Evolutionary conservation across 2,113 vertebrate species (phyloP).

Genomic region (Oncorhynchus keta): DNA sequence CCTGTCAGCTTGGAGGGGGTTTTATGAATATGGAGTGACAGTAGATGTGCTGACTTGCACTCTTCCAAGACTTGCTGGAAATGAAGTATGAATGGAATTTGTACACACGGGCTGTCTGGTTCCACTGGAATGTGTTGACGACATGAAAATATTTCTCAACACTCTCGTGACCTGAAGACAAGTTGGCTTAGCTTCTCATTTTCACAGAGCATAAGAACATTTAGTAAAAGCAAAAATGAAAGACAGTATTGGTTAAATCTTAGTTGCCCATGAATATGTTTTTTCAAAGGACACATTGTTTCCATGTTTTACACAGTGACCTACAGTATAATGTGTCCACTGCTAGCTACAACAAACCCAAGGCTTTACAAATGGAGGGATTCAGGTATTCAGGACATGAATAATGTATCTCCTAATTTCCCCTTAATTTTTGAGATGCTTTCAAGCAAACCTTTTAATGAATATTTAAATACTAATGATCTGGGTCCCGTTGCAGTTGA

Average conservation of each 20-base stretch:
- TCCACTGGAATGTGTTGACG: slow-evolving; percentile 61
- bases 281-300: too few relatives aligned
- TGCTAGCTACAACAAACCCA: neutral
- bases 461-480: slow-evolving; percentile 59
- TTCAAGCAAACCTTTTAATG: slow-evolving; percentile 41
- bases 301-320: neutral
- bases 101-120: slow-evolving; percentile 65
- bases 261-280: neutral
- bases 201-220: slow-evolving; percentile 21
- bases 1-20: slow-evolving; percentile 29
- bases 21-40: neutral
- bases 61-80: slow-evolving; percentile 49
- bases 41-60: slow-evolving; percentile 64
- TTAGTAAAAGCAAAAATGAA: slow-evolving; percentile 3
- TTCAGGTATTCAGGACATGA: slow-evolving; percentile 5
- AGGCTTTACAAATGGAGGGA: neutral
- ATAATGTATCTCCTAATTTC: slow-evolving; percentile 47
- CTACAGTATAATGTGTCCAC: neutral
- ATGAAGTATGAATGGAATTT: slow-evolving; percentile 71
- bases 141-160: slow-evolving; percentile 55
- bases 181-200: slow-evolving; percentile 30
- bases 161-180: slow-evolving; percentile 52
- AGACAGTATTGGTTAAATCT: neutral
- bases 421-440: slow-evolving; percentile 33
- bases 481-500: slow-evolving; percentile 22